Percentiles rank a stretch among this genome's conserved stretches.
Evolutionary conservation across 2,888 invertebrate genomes (phyloP).

Genomic region (Amphipyra berbera): DNA sequence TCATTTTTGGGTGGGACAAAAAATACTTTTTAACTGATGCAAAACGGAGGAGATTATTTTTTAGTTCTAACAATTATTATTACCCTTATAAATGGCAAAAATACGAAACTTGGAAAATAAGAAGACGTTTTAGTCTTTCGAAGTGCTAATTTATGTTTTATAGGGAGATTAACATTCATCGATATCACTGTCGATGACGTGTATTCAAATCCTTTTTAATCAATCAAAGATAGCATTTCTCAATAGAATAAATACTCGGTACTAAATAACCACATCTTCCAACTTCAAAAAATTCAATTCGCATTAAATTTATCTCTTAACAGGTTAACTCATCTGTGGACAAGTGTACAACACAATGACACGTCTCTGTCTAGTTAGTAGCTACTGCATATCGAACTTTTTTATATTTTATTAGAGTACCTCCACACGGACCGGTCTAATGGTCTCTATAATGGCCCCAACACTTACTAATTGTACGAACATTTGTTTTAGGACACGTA

Average conservation of each 20-base stretch:
- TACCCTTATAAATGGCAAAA: too few relatives aligned
- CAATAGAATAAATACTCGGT: not conserved
- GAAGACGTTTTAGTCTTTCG: too few relatives aligned
- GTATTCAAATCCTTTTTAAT: not conserved
- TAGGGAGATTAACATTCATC: too few relatives aligned
- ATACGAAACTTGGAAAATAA: too few relatives aligned
- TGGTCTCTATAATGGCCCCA: slow-evolving; percentile 63
- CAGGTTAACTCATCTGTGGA: slow-evolving; percentile 25
- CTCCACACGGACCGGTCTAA: slow-evolving; percentile 56
- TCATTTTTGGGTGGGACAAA: not conserved
- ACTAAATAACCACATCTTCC: too few relatives aligned
- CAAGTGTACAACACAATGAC: slow-evolving; percentile 54
- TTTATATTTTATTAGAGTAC: slow-evolving; percentile 61
- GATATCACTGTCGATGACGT: too few relatives aligned
- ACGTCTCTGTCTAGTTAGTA: slow-evolving; percentile 49
- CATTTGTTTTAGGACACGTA: slow-evolving; percentile 49
- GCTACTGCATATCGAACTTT: slow-evolving; percentile 63
- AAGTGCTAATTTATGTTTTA: too few relatives aligned
- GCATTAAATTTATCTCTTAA: not conserved
- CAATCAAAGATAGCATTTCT: not conserved
- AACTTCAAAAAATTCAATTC: not conserved
- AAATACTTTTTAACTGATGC: too few relatives aligned
- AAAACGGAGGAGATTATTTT: too few relatives aligned
- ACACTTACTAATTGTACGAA: slow-evolving; percentile 65
- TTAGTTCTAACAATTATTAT: not conserved